Base-by-base conservation (phyloP, 1,140 invertebrate species). In the Belonocnema kinseyi region DNA sequence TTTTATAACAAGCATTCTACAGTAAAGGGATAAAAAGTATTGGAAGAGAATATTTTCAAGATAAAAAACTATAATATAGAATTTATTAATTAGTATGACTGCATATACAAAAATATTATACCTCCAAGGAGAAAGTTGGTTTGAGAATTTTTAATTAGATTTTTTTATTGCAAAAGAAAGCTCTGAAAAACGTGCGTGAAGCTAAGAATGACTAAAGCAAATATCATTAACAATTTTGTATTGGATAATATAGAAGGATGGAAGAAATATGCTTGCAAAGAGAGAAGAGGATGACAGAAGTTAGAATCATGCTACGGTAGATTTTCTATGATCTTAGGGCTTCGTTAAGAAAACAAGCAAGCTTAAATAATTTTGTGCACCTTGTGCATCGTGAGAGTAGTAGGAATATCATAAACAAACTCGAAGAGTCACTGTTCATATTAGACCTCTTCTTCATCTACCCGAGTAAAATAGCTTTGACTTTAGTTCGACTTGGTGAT, bases 341-440 rank as follows among this genome's bases (percentile, higher is more conserved):
- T 66, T 66, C 26, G 2, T 46, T 66, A 33, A 33, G 21, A 66
- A 66, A 16, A 46, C 5, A 66, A 16, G 26, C 12, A 66, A 40
- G 26, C 61, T 66, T 66, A 12, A 66, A 40, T 66, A 33, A 66
- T 73, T 56, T 81, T 72, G 77, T 80, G 83, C 80, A 76, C 77
- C 58, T 56, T 75, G 76, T 51, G 80, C 82, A 83, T 84, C 80
- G 74, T 78, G 80, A 71, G 26, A 40, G 46, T 74, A 73, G 79
- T 13, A 82, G 40, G 77, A 82, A 66, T 75, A 46, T 19, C 40
- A 3, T 26, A 26, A 26, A 26, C 58, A 33, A 5, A 40, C 13
- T 40, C 58, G 13, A 10, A 58, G 13, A 7, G 7, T 46, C 61
- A 66, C 61, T 21, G 33, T 66, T 66, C 61, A 66, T 46, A 46